A percentile compares a stretch with the other conserved stretches of the same genome.
phyloP scores from a whole-genome alignment of 2,888 invertebrate genomes.

The Sesia apiformis region DNA sequence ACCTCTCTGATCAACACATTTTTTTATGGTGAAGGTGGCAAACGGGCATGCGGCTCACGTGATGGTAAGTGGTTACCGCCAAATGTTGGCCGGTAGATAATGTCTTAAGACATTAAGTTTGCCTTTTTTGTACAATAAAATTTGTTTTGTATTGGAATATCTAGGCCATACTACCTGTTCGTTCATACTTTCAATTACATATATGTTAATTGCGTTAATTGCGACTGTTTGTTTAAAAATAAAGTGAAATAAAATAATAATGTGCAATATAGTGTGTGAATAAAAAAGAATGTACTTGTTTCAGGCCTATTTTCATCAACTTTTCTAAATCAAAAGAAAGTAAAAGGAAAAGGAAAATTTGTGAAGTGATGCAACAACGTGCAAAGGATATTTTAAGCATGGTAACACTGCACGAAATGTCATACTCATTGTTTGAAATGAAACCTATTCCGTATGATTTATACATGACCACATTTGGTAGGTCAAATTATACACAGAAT shows the following conservation, averaged over 20 bases:
- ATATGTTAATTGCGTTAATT: background rate
- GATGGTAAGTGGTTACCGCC: too few species aligned
- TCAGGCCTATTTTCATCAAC: slow-evolving; percentile 53
- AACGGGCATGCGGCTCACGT: too few species aligned
- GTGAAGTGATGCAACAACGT: slow-evolving; percentile 40
- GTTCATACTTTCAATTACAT: background rate
- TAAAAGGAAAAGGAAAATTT: slow-evolving; percentile 36
- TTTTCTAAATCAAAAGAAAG: slow-evolving; percentile 50
- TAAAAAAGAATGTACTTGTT: slow-evolving; percentile 7
- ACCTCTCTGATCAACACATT: too few species aligned
- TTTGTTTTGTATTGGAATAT: too few species aligned
- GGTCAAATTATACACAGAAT: slow-evolving; percentile 51
- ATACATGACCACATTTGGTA: slow-evolving; percentile 18
- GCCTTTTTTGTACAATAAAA: too few species aligned
- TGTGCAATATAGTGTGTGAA: background rate
- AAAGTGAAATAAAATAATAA: background rate
- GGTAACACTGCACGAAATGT: slow-evolving; percentile 61
- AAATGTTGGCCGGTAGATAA: too few species aligned
- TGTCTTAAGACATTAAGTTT: too few species aligned
- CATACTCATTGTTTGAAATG: slow-evolving; percentile 59
- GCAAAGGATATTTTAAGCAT: slow-evolving; percentile 55
- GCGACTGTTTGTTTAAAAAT: background rate
- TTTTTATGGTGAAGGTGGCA: too few species aligned
- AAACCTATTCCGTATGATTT: slow-evolving; percentile 64
- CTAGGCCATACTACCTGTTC: too few species aligned